Evolutionary conservation across 2,113 vertebrate genomes (phyloP).

Genomic region (Odocoileus virginianus): DNA sequence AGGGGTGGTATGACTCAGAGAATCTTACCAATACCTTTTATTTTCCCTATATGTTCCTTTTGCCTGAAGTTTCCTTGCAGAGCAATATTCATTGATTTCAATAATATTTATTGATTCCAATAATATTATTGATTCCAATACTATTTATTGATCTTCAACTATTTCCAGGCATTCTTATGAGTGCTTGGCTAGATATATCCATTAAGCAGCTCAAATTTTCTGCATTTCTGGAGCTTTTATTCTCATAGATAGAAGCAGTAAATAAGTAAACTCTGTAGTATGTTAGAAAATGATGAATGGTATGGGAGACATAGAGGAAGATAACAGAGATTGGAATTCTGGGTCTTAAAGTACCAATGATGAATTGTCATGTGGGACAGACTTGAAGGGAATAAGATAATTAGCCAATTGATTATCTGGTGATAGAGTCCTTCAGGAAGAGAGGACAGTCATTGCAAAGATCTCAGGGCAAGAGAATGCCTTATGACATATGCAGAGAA

Average conservation of each 20-base stretch:
- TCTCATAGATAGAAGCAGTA: neutral
- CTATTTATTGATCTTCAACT: neutral
- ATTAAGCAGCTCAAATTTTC: neutral
- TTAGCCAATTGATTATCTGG: neutral
- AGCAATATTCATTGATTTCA: neutral
- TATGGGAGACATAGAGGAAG: neutral
- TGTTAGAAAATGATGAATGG: neutral
- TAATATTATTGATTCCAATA: neutral
- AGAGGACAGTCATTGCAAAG: neutral
- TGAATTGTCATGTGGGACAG: neutral
- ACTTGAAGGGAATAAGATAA: neutral
- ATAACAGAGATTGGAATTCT: neutral
- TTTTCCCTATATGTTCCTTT: neutral
- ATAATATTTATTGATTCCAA: neutral
- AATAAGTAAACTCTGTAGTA: neutral
- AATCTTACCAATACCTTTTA: neutral
- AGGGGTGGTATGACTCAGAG: neutral
- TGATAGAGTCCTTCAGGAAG: neutral
- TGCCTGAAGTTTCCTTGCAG: neutral
- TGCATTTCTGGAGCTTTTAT: neutral
- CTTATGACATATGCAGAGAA: neutral
- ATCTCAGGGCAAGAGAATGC: neutral
- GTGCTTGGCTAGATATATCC: neutral
- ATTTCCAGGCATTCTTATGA: neutral
- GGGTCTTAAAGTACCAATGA: neutral